These are phyloP conservation scores for Rhadinocentrus ornatus DNA, from an alignment of 2,797 vertebrate species.

Conservation along the genomic window DNA sequence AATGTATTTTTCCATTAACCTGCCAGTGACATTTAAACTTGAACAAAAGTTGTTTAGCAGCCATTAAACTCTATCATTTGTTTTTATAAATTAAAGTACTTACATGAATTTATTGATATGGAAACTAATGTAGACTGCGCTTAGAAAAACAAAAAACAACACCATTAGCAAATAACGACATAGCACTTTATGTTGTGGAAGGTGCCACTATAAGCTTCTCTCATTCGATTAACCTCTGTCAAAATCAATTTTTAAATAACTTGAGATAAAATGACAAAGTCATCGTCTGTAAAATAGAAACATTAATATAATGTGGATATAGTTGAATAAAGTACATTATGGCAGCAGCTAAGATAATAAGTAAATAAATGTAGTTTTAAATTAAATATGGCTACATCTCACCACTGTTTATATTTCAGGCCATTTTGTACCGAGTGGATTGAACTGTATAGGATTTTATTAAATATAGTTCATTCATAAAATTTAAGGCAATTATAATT, in stretches of 20 bases:
- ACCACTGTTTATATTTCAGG: background rate
- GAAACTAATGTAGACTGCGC: background rate
- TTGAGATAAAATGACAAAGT: background rate
- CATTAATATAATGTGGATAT: background rate
- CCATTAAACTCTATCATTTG: background rate
- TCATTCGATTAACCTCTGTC: background rate
- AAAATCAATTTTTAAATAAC: background rate
- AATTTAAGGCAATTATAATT: background rate
- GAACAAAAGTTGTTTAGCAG: background rate
- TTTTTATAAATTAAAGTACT: background rate
- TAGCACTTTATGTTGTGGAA: too few species aligned
- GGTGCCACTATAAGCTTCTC: background rate
- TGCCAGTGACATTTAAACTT: background rate
- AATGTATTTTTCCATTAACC: too few species aligned
- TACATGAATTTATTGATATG: background rate
- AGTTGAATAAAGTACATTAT: background rate
- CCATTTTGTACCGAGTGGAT: constrained; percentile 2
- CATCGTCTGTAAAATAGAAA: background rate
- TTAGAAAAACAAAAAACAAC: background rate
- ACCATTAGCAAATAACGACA: background rate
- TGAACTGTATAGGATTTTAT: constrained; percentile 9
- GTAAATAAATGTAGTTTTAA: background rate
- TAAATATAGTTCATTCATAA: background rate
- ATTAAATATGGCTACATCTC: background rate
- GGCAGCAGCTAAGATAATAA: background rate